Conservation (phyloP, 1,140 invertebrate species). For the Popillia japonica region DNA sequence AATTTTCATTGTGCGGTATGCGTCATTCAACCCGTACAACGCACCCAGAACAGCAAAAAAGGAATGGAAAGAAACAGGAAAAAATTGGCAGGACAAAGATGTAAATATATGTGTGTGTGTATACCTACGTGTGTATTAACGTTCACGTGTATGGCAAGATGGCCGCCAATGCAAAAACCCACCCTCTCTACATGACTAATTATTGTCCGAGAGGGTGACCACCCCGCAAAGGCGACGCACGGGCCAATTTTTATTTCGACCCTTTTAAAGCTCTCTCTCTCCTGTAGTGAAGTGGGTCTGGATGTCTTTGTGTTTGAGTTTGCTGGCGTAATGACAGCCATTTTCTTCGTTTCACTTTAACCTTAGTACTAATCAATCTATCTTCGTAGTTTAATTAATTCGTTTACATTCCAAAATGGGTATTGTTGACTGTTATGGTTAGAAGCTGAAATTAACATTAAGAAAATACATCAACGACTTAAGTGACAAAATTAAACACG, state of each 20-base stretch:
- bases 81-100: conserved; percentile 18
- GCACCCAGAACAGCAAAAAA: background rate
- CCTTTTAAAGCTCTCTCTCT: background rate
- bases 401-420: too few species aligned
- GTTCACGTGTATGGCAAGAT: conserved; percentile 39
- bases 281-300: background rate
- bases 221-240: conserved; percentile 40
- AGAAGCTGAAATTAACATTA: too few species aligned
- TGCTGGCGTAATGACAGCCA: background rate
- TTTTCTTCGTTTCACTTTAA: background rate
- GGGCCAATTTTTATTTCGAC: conserved; percentile 26
- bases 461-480: too few species aligned
- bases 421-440: too few species aligned
- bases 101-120: background rate
- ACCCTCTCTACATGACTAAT: conserved; percentile 57
- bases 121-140: background rate
- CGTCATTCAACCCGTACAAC: conserved; percentile 38
- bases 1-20: conserved; percentile 39
- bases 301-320: conserved; percentile 9
- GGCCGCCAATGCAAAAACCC: conserved; percentile 38
- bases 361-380: too few species aligned
- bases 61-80: background rate
- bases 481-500: too few species aligned
- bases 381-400: too few species aligned
- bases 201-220: conserved; percentile 54